Evolutionary conservation across 2,888 invertebrate species (phyloP).

Genomic region (Lomographa bimaculata): DNA sequence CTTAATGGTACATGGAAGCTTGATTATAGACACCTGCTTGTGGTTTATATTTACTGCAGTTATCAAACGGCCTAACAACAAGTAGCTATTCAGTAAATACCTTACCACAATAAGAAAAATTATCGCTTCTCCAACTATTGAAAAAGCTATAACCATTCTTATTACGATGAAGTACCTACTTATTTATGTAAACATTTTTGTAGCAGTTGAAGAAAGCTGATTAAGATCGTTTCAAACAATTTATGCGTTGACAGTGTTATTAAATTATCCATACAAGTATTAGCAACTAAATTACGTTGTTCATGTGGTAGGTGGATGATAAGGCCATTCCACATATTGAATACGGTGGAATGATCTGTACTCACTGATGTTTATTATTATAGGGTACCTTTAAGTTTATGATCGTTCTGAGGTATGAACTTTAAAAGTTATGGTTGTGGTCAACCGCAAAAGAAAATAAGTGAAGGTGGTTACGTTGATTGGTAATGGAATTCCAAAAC

Average conservation of each 20-base stretch:
- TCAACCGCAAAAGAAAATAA: constrained; percentile 5
- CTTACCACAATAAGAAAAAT: constrained; percentile 2
- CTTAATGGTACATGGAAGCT: too few species aligned
- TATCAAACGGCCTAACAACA: not conserved
- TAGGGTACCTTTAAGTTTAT: constrained; percentile 4
- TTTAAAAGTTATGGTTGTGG: constrained; percentile 6
- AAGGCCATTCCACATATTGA: constrained; percentile 12
- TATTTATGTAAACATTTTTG: not conserved
- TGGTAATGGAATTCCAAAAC: too few species aligned
- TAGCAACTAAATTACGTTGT: constrained; percentile 27
- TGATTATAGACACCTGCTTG: constrained; percentile 13
- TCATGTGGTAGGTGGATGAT: constrained; percentile 23
- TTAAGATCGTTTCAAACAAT: constrained; percentile 12
- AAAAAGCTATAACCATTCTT: not conserved
- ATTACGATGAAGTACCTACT: constrained; percentile 2
- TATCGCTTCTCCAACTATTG: not conserved
- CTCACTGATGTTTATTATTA: constrained; percentile 5
- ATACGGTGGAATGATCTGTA: constrained; percentile 1
- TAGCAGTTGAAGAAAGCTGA: constrained; percentile 1
- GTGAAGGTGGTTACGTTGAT: too few species aligned
- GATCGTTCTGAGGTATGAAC: constrained; percentile 8
- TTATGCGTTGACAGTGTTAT: constrained; percentile 27
- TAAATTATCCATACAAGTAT: constrained; percentile 26
- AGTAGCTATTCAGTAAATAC: not conserved
- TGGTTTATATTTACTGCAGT: constrained; percentile 4